These are phyloP conservation scores for Falco cherrug DNA, from an alignment of 2,797 vertebrate genomes.

Conservation along the genomic window DNA sequence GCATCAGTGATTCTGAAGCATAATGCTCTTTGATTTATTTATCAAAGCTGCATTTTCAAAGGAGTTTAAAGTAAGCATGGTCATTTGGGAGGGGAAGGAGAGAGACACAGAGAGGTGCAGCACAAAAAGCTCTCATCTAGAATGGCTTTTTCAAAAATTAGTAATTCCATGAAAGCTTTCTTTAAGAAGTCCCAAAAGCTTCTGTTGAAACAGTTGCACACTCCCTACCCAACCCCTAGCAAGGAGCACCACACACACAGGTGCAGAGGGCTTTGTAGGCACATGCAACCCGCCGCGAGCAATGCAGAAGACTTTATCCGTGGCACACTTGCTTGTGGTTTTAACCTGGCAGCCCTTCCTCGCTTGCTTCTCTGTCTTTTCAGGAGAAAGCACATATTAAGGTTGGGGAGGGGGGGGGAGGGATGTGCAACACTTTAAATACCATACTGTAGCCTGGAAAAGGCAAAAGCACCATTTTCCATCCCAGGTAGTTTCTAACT, in stretches of 20 bases:
- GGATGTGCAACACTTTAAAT: background rate
- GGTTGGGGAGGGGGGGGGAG: fast-evolving
- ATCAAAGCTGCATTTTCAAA: conserved; percentile 29
- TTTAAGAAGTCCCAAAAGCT: background rate
- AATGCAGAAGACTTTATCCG: background rate
- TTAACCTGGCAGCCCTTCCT: background rate
- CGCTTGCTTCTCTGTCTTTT: background rate
- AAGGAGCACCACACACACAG: background rate
- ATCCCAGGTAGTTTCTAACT: background rate
- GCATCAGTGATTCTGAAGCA: background rate
- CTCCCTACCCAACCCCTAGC: too few species aligned
- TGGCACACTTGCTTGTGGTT: background rate
- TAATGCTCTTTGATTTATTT: background rate
- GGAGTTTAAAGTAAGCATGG: background rate
- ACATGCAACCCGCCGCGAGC: background rate
- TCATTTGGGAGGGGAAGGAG: background rate
- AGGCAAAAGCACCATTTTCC: background rate
- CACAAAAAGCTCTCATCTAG: background rate
- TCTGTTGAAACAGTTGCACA: background rate
- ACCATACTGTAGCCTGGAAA: background rate
- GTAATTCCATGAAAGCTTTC: background rate
- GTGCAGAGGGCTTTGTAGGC: background rate
- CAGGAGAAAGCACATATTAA: background rate
- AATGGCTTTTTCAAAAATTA: background rate
- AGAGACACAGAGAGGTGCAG: background rate